phyloP scores from a whole-genome alignment of 2,797 vertebrate species.

The Tinamus major region DNA sequence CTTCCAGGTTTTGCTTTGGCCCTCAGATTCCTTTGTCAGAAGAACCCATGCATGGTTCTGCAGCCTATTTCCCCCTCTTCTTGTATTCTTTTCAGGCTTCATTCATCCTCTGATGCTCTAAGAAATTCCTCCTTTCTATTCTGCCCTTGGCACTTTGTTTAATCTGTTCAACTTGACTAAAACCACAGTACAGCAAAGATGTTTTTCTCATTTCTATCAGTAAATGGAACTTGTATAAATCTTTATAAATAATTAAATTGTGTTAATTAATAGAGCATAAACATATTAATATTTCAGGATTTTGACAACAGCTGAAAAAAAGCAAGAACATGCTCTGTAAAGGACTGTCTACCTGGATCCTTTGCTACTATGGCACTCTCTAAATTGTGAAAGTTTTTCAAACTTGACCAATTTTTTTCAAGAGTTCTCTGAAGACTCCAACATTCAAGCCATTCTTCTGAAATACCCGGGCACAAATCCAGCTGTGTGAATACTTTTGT shows the following conservation, averaged over 20 bases:
- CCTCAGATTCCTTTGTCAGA: neutral
- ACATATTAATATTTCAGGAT: conserved; percentile 38
- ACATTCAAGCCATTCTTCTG: neutral
- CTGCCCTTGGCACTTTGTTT: neutral
- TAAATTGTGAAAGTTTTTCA: neutral
- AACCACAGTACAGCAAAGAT: neutral
- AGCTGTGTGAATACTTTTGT: neutral
- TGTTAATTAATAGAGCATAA: conserved; percentile 24
- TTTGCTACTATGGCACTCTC: neutral
- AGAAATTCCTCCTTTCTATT: neutral
- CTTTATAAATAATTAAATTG: conserved; percentile 11
- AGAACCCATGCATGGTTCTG: neutral
- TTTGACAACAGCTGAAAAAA: conserved; percentile 22
- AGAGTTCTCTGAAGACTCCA: neutral
- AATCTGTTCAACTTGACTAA: neutral
- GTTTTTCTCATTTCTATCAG: neutral
- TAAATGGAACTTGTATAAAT: neutral
- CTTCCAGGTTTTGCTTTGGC: neutral
- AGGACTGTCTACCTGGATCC: neutral
- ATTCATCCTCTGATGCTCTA: neutral
- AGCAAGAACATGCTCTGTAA: neutral
- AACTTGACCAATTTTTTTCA: neutral
- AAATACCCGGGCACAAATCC: neutral
- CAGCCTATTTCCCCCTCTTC: neutral
- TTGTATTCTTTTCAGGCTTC: neutral